phyloP scores from a whole-genome alignment of 37 sponge, comb jelly and placozoan species.

The Cliona cf. orientalis region DNA sequence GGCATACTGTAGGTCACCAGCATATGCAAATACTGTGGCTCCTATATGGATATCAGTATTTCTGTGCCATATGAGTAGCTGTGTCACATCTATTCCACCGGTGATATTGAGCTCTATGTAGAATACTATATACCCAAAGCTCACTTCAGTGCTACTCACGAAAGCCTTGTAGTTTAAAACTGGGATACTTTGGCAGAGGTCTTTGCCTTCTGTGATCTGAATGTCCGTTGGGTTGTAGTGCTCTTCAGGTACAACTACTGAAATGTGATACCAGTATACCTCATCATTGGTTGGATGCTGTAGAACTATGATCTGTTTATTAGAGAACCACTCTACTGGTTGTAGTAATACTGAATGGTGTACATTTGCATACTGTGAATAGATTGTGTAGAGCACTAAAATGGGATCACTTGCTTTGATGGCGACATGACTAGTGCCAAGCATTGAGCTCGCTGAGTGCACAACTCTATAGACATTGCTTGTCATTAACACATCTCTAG shows the following conservation, averaged over 20 bases:
- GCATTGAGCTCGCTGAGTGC: too few species aligned
- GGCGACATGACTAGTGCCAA: neutral
- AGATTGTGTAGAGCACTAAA: conserved; percentile 1
- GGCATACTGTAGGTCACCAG: neutral
- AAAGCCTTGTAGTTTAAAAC: neutral
- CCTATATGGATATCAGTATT: too few species aligned
- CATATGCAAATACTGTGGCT: conserved; percentile 1
- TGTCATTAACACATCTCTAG: neutral
- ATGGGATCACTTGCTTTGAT: conserved; percentile 2
- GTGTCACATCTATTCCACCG: conserved; percentile 5
- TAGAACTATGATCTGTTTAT: neutral
- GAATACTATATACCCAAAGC: neutral
- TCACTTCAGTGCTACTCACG: neutral
- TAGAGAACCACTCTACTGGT: conserved; percentile 16
- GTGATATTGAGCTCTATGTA: neutral
- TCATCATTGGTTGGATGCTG: neutral
- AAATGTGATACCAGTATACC: conserved; percentile 16
- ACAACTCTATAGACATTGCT: neutral
- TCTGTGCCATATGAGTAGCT: conserved; percentile 1
- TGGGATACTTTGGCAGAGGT: neutral
- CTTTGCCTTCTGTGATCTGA: neutral
- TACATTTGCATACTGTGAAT: neutral
- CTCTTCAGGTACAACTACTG: neutral
- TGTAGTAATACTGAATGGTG: conserved; percentile 20
- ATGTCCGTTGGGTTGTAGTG: conserved; percentile 1